Evolutionary conservation across 2,797 vertebrate species (phyloP).

Genomic region (Coracias cyanogaster): DNA sequence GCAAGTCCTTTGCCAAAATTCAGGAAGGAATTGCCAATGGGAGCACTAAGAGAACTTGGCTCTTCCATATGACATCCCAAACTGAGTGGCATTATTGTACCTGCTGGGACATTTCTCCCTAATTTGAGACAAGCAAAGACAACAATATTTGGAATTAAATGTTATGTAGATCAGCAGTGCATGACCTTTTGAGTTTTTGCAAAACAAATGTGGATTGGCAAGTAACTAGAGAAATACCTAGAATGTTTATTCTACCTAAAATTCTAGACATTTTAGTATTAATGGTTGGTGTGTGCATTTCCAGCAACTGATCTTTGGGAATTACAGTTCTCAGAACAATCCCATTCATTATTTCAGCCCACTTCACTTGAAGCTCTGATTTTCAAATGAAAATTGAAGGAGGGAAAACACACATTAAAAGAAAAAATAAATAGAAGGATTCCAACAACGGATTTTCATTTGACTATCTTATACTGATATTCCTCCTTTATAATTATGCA

Average conservation of each 20-base stretch:
- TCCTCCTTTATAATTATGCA: slow-evolving; percentile 43
- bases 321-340: slow-evolving; percentile 36
- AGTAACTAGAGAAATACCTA: background rate
- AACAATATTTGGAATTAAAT: background rate
- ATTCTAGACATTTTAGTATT: slow-evolving; percentile 38
- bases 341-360: slow-evolving; percentile 57
- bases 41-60: background rate
- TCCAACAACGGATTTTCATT: slow-evolving; percentile 60
- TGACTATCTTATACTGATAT: slow-evolving; percentile 28
- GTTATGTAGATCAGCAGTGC: background rate
- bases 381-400: slow-evolving; percentile 45
- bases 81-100: background rate
- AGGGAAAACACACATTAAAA: slow-evolving; percentile 60
- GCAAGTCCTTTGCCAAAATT: background rate
- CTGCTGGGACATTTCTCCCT: background rate
- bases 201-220: slow-evolving; percentile 7
- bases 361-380: slow-evolving; percentile 38
- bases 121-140: background rate
- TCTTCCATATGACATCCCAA: background rate
- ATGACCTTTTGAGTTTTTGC: background rate
- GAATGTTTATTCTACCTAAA: slow-evolving; percentile 46
- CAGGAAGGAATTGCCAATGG: background rate
- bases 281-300: slow-evolving; percentile 11
- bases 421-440: slow-evolving; percentile 36
- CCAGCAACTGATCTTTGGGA: slow-evolving; percentile 45